Conservation (phyloP, 2,888 invertebrate species). For the Archaeoteleia sp. region DNA sequence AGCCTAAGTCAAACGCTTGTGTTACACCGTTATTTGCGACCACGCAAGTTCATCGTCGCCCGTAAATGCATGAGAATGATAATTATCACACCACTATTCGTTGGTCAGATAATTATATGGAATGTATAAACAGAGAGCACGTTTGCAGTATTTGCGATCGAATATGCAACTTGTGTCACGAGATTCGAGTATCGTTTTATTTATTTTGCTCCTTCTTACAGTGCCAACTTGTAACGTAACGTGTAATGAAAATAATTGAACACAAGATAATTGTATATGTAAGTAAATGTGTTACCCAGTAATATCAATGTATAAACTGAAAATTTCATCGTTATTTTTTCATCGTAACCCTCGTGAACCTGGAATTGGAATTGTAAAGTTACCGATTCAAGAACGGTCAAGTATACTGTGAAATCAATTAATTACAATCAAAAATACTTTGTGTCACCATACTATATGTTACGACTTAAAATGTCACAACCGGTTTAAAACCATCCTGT, state of each 20-base stretch:
- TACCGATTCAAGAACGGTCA: too few relatives aligned
- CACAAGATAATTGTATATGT: neutral
- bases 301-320: neutral
- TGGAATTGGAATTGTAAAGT: too few relatives aligned
- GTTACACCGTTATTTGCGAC: constrained; percentile 2
- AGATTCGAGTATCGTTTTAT: neutral
- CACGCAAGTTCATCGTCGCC: constrained; percentile 4
- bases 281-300: neutral
- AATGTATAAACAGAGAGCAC: neutral
- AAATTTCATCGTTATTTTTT: constrained; percentile 1
- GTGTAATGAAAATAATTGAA: constrained; percentile 3
- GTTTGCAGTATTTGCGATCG: neutral
- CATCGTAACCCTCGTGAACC: too few relatives aligned
- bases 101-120: constrained; percentile 1
- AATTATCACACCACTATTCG: constrained; percentile 7
- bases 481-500: too few relatives aligned
- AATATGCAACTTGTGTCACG: neutral
- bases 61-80: neutral
- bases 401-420: too few relatives aligned
- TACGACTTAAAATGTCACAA: too few relatives aligned
- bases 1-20: neutral
- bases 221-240: too few relatives aligned
- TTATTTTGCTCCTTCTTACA: neutral
- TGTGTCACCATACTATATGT: too few relatives aligned
- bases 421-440: too few relatives aligned